Percentiles rank a stretch among this genome's conserved stretches.
phyloP scores from a whole-genome alignment of 2,797 vertebrate species.

The Cyprinodon diabolis region DNA sequence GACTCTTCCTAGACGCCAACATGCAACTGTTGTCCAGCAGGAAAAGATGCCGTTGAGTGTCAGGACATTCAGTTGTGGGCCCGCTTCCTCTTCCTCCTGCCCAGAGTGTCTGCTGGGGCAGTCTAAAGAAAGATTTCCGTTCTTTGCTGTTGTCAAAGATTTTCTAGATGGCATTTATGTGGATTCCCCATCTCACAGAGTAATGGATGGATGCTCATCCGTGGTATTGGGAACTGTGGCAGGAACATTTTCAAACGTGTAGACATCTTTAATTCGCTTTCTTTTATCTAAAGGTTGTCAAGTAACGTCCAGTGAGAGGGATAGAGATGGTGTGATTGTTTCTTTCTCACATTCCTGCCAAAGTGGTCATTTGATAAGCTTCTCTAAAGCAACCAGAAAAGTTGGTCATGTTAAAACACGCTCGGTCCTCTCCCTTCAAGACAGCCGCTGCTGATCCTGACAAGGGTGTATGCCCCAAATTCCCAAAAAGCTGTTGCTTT shows the following conservation, averaged over 20 bases:
- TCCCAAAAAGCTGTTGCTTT: constrained; percentile 46
- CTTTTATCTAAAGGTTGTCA: constrained; percentile 49
- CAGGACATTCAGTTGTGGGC: constrained; percentile 48
- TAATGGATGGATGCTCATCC: constrained; percentile 52
- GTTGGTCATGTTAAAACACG: constrained; percentile 66
- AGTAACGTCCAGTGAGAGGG: constrained; percentile 62
- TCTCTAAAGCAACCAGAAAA: constrained; percentile 33
- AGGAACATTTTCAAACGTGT: constrained; percentile 49
- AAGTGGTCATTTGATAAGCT: constrained; percentile 51
- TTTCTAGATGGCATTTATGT: constrained; percentile 54
- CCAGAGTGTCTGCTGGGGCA: neutral
- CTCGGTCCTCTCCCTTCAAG: constrained; percentile 51
- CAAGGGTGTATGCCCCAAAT: constrained; percentile 49
- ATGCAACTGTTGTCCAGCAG: constrained; percentile 32
- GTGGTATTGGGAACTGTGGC: constrained; percentile 24
- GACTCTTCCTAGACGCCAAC: constrained; percentile 71
- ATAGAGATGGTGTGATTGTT: constrained; percentile 14
- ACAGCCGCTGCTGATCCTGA: constrained; percentile 54
- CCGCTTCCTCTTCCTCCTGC: constrained; percentile 57
- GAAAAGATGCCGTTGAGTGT: constrained; percentile 56
- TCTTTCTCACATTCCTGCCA: constrained; percentile 14
- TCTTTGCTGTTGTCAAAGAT: constrained; percentile 47
- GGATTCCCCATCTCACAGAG: constrained; percentile 43
- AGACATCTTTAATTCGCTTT: constrained; percentile 52
- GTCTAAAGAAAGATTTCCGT: constrained; percentile 62